Conservation (phyloP, 2,797 vertebrate species). For the Tragopan temminckii region DNA sequence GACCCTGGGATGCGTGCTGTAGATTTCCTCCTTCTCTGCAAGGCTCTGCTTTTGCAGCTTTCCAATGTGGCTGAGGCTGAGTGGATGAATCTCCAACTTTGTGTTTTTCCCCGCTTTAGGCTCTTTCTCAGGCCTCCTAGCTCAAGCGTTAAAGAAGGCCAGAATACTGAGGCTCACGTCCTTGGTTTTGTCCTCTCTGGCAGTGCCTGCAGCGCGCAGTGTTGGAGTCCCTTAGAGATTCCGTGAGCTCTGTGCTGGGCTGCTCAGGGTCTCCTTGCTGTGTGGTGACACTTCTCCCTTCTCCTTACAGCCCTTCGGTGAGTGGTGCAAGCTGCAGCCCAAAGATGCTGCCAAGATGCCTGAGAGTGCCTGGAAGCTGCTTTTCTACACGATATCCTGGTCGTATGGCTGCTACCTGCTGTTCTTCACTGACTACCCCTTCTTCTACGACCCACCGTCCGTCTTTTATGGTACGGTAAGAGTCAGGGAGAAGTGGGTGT, state of each 20-base stretch:
- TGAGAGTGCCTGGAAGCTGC: slow-evolving; percentile 96
- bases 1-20: fast-evolving
- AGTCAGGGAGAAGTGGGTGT: fast-evolving
- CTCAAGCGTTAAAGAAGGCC: not conserved
- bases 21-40: not conserved
- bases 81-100: not conserved
- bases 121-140: not conserved
- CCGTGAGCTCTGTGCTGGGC: not conserved
- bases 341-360: slow-evolving; percentile 96
- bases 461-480: slow-evolving; percentile 90
- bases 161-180: fast-evolving
- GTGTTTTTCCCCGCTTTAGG: fast-evolving
- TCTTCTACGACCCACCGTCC: slow-evolving; percentile 93
- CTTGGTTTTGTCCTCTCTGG: not conserved
- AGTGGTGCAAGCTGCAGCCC: slow-evolving; percentile 88
- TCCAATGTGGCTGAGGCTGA: fast-evolving
- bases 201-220: fast-evolving
- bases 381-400: slow-evolving; percentile 94
- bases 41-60: not conserved
- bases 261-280: too few relatives aligned
- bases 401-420: slow-evolving; percentile 93
- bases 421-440: slow-evolving; percentile 92
- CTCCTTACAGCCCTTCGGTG: slow-evolving; percentile 87
- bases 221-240: fast-evolving
- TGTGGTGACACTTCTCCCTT: not conserved